phyloP scores from a whole-genome alignment of 2,113 vertebrate genomes.

The Vidua chalybeata region DNA sequence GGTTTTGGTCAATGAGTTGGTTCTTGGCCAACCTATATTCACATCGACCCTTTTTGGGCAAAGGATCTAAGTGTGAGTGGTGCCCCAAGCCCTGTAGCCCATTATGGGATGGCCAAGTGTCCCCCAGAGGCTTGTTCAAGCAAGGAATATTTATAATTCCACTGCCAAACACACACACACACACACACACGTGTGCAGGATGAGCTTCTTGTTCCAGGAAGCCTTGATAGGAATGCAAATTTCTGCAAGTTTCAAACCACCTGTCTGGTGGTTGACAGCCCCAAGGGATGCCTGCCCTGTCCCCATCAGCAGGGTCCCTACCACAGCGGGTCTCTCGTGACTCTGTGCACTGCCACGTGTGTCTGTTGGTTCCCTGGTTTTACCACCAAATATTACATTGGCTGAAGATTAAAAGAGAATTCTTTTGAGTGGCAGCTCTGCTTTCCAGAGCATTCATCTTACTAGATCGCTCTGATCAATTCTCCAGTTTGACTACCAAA shows the following conservation, averaged over 20 bases:
- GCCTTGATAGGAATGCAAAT: background rate
- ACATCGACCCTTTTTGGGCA: background rate
- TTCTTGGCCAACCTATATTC: background rate
- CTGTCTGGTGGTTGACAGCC: background rate
- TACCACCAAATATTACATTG: background rate
- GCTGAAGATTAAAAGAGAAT: background rate
- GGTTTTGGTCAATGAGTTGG: background rate
- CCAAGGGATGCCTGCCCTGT: background rate
- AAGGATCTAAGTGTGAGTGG: background rate
- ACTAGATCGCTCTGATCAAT: background rate
- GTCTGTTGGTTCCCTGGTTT: background rate
- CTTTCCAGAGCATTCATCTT: background rate
- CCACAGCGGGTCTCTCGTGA: background rate
- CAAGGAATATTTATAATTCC: background rate
- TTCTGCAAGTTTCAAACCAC: background rate
- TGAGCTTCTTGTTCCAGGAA: background rate
- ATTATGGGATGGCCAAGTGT: background rate
- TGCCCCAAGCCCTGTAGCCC: background rate
- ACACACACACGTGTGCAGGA: fast-evolving
- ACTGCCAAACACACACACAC: background rate
- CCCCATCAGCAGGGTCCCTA: background rate
- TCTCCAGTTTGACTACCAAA: conserved; percentile 5
- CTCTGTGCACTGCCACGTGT: background rate
- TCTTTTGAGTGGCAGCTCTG: background rate
- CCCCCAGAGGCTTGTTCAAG: background rate